Conservation (phyloP, 2,888 invertebrate genomes). For the Caradrina kadenii region DNA sequence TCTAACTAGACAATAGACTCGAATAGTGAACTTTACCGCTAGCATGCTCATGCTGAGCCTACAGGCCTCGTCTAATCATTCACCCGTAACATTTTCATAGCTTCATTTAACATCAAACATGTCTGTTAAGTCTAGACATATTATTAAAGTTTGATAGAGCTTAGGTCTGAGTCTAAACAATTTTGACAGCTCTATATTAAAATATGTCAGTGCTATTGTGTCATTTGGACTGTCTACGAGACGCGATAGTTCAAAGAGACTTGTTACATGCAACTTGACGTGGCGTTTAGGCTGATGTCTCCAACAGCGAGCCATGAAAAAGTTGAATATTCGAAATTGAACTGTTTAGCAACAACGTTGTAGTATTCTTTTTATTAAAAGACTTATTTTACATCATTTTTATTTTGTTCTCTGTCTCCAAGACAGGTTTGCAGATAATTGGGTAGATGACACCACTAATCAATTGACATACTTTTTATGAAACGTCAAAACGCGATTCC, state of each 20-base stretch:
- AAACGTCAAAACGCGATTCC: too few species aligned
- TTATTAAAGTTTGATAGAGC: background rate
- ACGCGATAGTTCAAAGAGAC: background rate
- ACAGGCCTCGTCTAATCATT: background rate
- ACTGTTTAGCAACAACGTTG: too few species aligned
- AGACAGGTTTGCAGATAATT: slow-evolving; percentile 4
- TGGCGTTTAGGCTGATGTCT: too few species aligned
- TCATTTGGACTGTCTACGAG: background rate
- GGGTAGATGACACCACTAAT: too few species aligned
- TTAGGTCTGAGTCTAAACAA: background rate
- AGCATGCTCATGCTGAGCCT: too few species aligned
- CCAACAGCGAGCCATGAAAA: too few species aligned
- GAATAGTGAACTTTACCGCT: too few species aligned
- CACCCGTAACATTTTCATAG: background rate
- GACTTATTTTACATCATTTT: too few species aligned
- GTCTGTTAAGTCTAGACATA: background rate
- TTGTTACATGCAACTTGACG: background rate
- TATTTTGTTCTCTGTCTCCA: background rate
- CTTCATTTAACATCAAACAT: background rate
- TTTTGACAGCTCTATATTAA: slow-evolving; percentile 1
- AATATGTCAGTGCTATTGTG: background rate
- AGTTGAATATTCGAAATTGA: too few species aligned
- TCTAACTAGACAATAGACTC: too few species aligned
- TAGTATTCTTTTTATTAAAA: too few species aligned
- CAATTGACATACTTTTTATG: too few species aligned